These are phyloP conservation scores for Callimorpha dominula DNA, from an alignment of 2,888 invertebrate species.

Conservation along the genomic window DNA sequence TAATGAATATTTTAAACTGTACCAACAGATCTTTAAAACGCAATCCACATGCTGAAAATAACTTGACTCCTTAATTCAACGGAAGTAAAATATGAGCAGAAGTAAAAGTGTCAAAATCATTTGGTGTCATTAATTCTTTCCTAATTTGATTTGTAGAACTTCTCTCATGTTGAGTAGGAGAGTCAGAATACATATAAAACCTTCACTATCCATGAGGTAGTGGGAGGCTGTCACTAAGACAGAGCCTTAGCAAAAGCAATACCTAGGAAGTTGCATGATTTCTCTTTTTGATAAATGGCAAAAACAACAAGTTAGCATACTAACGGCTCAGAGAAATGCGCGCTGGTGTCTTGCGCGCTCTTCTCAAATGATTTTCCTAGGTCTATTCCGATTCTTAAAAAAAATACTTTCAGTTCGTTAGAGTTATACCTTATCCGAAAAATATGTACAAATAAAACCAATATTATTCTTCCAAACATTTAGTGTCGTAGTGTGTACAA, in stretches of 20 bases:
- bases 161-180: neutral
- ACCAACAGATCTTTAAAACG: constrained; percentile 29
- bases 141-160: neutral
- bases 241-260: too few relatives aligned
- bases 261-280: too few relatives aligned
- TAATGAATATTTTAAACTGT: constrained; percentile 34
- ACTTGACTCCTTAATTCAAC: neutral
- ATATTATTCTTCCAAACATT: neutral
- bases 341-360: too few relatives aligned
- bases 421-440: too few relatives aligned
- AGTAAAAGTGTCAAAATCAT: neutral
- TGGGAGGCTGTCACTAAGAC: too few relatives aligned
- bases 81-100: neutral
- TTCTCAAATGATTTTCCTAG: too few relatives aligned
- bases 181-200: neutral
- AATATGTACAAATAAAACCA: neutral
- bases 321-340: too few relatives aligned
- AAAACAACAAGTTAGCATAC: too few relatives aligned
- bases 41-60: constrained; percentile 10
- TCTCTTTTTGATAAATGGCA: too few relatives aligned
- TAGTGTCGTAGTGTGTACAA: constrained; percentile 31
- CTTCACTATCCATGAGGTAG: neutral
- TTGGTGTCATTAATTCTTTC: neutral
- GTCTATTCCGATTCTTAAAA: too few relatives aligned
- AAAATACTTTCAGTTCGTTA: too few relatives aligned